phyloP scores from a whole-genome alignment of 2,113 vertebrate genomes.

The Psittacus erithacus region DNA sequence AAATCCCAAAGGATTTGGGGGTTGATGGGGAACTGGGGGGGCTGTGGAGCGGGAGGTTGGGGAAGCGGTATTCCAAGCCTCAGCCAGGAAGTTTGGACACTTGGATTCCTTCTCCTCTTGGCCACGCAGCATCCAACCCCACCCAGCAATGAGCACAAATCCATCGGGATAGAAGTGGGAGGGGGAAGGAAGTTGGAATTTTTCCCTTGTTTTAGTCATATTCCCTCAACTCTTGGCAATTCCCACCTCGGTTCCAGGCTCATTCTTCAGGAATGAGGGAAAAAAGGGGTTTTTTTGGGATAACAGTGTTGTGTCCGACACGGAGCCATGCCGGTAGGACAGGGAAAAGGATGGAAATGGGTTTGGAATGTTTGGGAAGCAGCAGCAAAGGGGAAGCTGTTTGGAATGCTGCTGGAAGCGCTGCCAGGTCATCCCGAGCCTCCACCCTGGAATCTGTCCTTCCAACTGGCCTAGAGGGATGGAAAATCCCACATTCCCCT shows the following conservation, averaged over 20 bases:
- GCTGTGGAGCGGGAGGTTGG: neutral
- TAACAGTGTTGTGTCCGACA: neutral
- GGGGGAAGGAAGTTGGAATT: neutral
- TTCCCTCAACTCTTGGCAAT: neutral
- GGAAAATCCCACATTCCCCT: neutral
- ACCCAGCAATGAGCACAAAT: neutral
- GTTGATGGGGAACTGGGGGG: neutral
- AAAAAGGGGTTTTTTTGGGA: fast-evolving
- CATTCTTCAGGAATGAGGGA: neutral
- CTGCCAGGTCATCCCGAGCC: neutral
- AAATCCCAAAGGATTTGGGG: neutral
- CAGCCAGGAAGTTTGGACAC: neutral
- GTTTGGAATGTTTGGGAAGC: neutral
- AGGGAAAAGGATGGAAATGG: neutral
- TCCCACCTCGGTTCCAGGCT: neutral
- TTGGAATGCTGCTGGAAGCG: neutral
- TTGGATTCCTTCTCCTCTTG: neutral
- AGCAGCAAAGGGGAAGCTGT: neutral
- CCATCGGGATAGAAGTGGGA: neutral
- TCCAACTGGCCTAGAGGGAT: neutral
- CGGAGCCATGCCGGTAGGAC: neutral
- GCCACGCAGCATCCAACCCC: neutral
- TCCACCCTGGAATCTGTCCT: neutral
- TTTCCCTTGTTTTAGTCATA: neutral
- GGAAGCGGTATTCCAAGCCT: neutral